These are phyloP conservation scores for Hippocampus guttulatus DNA, from an alignment of 2,113 vertebrate genomes.

Conservation along the genomic window DNA sequence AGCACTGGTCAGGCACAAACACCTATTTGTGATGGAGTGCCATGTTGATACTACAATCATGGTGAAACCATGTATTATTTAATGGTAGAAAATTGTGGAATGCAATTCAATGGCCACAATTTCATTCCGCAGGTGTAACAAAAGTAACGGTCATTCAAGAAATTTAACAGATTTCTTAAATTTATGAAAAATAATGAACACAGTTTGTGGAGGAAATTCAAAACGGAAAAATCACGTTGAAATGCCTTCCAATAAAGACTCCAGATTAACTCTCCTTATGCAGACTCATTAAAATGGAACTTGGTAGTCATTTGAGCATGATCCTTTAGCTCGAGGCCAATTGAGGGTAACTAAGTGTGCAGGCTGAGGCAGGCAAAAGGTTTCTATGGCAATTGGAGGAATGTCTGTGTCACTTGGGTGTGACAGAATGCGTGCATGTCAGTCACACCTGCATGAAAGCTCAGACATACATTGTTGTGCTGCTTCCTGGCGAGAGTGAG, in stretches of 20 bases:
- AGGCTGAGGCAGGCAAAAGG: constrained; percentile 33
- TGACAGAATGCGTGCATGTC: constrained; percentile 9
- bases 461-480: constrained; percentile 27
- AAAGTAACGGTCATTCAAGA: no score
- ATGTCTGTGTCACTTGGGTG: constrained; percentile 22
- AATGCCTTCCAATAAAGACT: neutral
- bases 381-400: constrained; percentile 18
- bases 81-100: no score
- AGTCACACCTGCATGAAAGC: constrained; percentile 20
- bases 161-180: no score
- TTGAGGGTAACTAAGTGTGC: neutral
- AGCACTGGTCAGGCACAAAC: no score
- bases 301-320: neutral
- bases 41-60: no score
- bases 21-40: no score
- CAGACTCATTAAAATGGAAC: neutral
- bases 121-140: no score
- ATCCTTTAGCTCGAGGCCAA: neutral
- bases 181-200: neutral
- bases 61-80: no score
- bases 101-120: no score
- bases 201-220: neutral
- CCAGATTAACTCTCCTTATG: neutral
- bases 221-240: no score
- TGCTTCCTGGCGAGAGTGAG: constrained; percentile 23